phyloP scores from a whole-genome alignment of 2,113 vertebrate genomes.

The Sinocyclocheilus anshuiensis region DNA sequence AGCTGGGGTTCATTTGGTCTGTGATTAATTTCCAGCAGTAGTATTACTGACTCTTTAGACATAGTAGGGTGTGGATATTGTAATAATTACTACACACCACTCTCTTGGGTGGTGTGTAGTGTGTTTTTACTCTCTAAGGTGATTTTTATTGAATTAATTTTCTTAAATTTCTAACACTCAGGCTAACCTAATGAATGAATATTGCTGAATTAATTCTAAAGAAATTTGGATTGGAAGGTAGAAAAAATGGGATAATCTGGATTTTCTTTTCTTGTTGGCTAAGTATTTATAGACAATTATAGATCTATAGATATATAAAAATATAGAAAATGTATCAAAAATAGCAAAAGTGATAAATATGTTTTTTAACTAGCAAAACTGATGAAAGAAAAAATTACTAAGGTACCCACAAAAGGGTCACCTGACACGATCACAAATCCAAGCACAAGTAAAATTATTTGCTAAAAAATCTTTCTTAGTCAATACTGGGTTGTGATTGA shows the following conservation, averaged over 20 bases:
- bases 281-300: not conserved
- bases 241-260: not conserved
- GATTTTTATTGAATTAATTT: slow-evolving; percentile 1
- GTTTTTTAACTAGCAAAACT: too few relatives aligned
- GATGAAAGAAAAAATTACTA: too few relatives aligned
- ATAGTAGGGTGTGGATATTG: slow-evolving; percentile 31
- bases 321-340: too few relatives aligned
- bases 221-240: not conserved
- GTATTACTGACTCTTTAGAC: slow-evolving; percentile 31
- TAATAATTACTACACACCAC: slow-evolving; percentile 36
- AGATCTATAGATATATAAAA: too few relatives aligned
- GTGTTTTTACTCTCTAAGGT: not conserved
- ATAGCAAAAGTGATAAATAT: too few relatives aligned
- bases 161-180: not conserved
- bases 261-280: not conserved
- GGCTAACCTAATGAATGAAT: slow-evolving; percentile 25
- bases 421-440: not conserved
- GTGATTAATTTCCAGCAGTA: slow-evolving; percentile 56
- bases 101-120: slow-evolving; percentile 17
- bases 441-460: not conserved
- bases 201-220: not conserved
- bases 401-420: too few relatives aligned
- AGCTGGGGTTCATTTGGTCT: slow-evolving; percentile 55
- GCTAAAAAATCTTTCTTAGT: not conserved
- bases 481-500: not conserved